Conservation (phyloP, 37 sponge, comb jelly and placozoan genomes). For the Aphrocallistes beatrix region DNA sequence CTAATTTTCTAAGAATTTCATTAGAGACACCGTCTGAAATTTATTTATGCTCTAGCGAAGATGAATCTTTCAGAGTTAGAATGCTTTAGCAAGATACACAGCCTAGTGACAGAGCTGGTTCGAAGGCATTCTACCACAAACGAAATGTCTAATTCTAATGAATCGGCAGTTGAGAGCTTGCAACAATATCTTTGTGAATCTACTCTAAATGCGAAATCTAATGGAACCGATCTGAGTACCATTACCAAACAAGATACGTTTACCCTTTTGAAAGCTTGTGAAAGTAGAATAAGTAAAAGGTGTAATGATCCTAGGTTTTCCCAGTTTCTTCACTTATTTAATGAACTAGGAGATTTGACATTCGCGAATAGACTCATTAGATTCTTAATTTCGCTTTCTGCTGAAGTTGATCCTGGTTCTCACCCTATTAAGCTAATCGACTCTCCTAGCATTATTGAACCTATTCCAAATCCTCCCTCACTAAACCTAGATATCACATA, state of each 20-base stretch:
- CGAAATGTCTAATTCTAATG: neutral
- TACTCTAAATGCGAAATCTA: neutral
- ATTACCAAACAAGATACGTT: neutral
- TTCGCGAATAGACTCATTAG: neutral
- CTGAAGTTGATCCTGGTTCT: neutral
- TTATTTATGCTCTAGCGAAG: too few species aligned
- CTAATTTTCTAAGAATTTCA: too few species aligned
- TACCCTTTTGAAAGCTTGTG: neutral
- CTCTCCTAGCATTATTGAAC: neutral
- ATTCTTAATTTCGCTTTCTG: neutral
- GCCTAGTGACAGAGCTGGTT: neutral
- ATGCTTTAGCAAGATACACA: neutral
- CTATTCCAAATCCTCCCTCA: neutral
- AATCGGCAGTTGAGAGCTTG: neutral
- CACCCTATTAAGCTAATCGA: neutral
- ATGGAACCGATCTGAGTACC: neutral
- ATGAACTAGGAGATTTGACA: neutral
- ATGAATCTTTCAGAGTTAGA: neutral
- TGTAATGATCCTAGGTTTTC: neutral
- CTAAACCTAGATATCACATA: too few species aligned
- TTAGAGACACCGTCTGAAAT: too few species aligned
- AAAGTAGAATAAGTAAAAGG: neutral
- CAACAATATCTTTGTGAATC: neutral
- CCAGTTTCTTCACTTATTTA: neutral
- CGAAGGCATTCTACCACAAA: neutral